These are phyloP conservation scores for Dolichomitus sp. DNA, from an alignment of 2,888 invertebrate species.

Conservation along the genomic window DNA sequence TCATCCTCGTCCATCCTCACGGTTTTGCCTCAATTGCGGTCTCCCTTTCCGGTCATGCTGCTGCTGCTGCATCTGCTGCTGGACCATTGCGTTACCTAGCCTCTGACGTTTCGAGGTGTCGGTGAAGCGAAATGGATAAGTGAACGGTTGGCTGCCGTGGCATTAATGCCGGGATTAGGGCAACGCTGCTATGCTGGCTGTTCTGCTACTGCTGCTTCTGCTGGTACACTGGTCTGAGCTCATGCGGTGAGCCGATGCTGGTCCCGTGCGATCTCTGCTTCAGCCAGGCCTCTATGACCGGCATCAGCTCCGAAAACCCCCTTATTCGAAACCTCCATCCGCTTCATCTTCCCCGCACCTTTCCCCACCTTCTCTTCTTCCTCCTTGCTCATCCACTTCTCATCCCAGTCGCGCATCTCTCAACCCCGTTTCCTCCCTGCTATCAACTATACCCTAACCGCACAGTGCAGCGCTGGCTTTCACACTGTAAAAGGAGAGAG, in stretches of 20 bases:
- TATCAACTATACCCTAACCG: conserved; percentile 62
- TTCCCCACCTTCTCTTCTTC: conserved; percentile 29
- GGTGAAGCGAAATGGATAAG: conserved; percentile 53
- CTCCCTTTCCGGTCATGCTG: neutral
- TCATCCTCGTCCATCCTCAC: neutral
- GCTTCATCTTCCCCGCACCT: conserved; percentile 29
- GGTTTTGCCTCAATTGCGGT: neutral
- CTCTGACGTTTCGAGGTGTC: conserved; percentile 29
- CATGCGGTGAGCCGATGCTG: conserved; percentile 62
- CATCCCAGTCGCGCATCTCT: conserved; percentile 34
- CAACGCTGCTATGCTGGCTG: conserved; percentile 50
- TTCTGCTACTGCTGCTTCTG: conserved; percentile 57
- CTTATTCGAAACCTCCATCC: conserved; percentile 29
- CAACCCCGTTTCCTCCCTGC: conserved; percentile 17
- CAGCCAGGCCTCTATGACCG: conserved; percentile 60
- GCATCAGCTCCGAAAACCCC: conserved; percentile 42
- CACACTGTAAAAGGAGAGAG: conserved; percentile 43
- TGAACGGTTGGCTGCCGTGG: conserved; percentile 74
- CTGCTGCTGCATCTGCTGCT: no score
- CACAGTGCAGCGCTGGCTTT: conserved; percentile 35
- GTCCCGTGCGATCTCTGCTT: conserved; percentile 65
- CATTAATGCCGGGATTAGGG: conserved; percentile 80
- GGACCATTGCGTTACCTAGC: no score
- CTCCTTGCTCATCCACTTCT: conserved; percentile 65
- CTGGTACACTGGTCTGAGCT: conserved; percentile 26